phyloP scores from a whole-genome alignment of 2,113 vertebrate genomes.

The Lampris incognitus region DNA sequence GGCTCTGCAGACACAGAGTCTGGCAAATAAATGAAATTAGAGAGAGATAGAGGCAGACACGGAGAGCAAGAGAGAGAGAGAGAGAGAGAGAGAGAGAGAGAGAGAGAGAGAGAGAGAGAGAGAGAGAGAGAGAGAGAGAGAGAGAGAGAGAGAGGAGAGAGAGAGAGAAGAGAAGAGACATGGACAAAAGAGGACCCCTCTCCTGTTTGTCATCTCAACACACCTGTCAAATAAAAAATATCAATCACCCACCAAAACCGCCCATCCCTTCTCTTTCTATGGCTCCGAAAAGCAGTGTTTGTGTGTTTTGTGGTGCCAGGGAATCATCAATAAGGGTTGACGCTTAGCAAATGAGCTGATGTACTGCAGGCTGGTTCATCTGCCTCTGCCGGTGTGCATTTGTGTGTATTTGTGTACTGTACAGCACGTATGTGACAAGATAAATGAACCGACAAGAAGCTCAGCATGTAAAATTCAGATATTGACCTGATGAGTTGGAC shows the following conservation, averaged over 20 bases:
- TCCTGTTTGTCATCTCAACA: slow-evolving; percentile 58
- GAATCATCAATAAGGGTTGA: slow-evolving; percentile 63
- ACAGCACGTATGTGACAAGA: neutral
- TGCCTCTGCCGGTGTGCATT: too few species aligned
- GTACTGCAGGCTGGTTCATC: too few species aligned
- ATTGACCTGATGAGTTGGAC: neutral
- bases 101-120: slow-evolving; percentile 34
- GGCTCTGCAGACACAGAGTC: slow-evolving; percentile 18
- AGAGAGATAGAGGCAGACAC: slow-evolving; percentile 39
- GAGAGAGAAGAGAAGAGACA: neutral
- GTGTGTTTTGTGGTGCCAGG: slow-evolving; percentile 70
- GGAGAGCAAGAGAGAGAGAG: slow-evolving; percentile 29
- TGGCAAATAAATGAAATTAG: neutral
- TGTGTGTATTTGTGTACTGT: too few species aligned
- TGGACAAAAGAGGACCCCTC: slow-evolving; percentile 44
- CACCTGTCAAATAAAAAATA: slow-evolving; percentile 75
- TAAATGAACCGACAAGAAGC: neutral
- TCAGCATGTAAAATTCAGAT: neutral
- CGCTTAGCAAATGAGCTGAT: slow-evolving; percentile 54
- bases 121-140: slow-evolving; percentile 8
- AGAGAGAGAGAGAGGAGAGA: slow-evolving; percentile 30
- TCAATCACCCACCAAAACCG: slow-evolving; percentile 65
- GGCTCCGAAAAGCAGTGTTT: slow-evolving; percentile 43
- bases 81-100: slow-evolving; percentile 38
- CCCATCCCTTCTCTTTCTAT: slow-evolving; percentile 60